Percentiles rank a stretch among this genome's conserved stretches.
Evolutionary conservation across 30 jellyfish, hydroid and myxozoan genomes (phyloP).

Genomic region (Sanderia malayensis): DNA sequence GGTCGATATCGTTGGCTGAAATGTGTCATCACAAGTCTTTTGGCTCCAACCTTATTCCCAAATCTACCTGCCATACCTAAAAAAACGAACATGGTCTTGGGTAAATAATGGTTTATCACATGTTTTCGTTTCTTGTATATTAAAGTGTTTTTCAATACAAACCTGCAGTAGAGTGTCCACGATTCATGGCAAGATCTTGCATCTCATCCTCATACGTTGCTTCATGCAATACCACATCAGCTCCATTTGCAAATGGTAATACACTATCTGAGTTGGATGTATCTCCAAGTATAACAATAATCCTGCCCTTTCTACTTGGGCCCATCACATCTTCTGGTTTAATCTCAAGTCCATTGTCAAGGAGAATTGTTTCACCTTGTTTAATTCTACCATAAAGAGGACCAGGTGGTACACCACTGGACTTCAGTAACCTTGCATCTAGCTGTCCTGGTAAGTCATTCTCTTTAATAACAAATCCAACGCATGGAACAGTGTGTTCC

Average conservation of each 20-base stretch:
- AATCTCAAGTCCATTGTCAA: conserved; percentile 55
- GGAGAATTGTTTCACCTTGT: conserved; percentile 54
- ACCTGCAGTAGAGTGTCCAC: conserved; percentile 99
- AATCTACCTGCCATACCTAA: conserved; percentile 84
- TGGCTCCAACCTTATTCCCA: conserved; percentile 60
- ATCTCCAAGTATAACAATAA: conserved; percentile 78
- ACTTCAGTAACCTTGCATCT: conserved; percentile 57
- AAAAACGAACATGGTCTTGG: too few relatives aligned
- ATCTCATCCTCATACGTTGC: conserved; percentile 90
- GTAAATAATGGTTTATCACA: too few relatives aligned
- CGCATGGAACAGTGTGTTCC: conserved; percentile 64
- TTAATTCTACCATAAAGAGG: conserved; percentile 75
- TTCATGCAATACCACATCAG: conserved; percentile 84
- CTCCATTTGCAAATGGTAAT: conserved; percentile 25
- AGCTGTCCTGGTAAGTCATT: conserved; percentile 79
- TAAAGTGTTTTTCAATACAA: too few relatives aligned
- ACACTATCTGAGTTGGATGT: conserved; percentile 65
- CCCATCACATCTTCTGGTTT: conserved; percentile 71
- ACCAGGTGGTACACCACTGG: conserved; percentile 81
- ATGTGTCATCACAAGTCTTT: conserved; percentile 53
- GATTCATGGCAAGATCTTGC: conserved; percentile 69
- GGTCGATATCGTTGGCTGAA: conserved; percentile 75
- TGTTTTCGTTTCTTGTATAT: background rate
- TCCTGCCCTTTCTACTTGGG: conserved; percentile 74
- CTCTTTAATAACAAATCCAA: conserved; percentile 75